phyloP scores from a whole-genome alignment of 2,113 vertebrate genomes.

The Aphelocoma coerulescens region DNA sequence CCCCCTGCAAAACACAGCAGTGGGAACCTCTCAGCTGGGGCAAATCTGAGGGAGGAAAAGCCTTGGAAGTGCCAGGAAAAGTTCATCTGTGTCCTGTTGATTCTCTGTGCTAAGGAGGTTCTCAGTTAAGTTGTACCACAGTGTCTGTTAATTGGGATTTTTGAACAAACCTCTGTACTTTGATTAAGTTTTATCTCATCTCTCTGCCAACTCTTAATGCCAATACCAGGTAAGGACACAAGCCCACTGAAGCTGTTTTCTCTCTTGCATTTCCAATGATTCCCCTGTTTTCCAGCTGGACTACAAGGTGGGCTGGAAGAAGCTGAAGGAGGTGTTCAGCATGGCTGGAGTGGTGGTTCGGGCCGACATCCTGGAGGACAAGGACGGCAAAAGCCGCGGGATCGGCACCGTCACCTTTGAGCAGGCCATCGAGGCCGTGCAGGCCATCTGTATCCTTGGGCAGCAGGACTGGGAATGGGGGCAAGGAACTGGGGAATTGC shows the following conservation, averaged over 20 bases:
- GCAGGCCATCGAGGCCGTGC: conserved; percentile 93
- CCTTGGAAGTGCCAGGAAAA: background rate
- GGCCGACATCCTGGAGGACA: conserved; percentile 93
- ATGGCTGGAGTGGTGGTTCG: conserved; percentile 92
- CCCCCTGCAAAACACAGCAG: accelerated
- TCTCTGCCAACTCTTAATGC: no score
- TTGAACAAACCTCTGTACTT: accelerated
- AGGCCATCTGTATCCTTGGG: conserved; percentile 96
- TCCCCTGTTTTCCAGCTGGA: conserved; percentile 78
- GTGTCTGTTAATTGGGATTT: background rate
- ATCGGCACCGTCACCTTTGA: conserved; percentile 97
- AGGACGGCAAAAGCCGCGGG: conserved; percentile 94
- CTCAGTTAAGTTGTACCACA: background rate
- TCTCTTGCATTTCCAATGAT: background rate
- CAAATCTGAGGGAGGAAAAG: background rate
- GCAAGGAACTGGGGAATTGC: accelerated
- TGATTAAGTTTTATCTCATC: accelerated
- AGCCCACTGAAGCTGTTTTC: background rate
- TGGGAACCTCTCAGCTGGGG: background rate
- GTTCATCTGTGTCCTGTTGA: background rate
- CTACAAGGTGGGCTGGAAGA: conserved; percentile 99
- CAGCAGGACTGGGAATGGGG: accelerated
- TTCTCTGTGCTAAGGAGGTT: background rate
- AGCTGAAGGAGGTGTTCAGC: conserved; percentile 95
- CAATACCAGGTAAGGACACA: accelerated